phyloP scores from a whole-genome alignment of 2,888 invertebrate genomes.

The Oscheius sp. region DNA sequence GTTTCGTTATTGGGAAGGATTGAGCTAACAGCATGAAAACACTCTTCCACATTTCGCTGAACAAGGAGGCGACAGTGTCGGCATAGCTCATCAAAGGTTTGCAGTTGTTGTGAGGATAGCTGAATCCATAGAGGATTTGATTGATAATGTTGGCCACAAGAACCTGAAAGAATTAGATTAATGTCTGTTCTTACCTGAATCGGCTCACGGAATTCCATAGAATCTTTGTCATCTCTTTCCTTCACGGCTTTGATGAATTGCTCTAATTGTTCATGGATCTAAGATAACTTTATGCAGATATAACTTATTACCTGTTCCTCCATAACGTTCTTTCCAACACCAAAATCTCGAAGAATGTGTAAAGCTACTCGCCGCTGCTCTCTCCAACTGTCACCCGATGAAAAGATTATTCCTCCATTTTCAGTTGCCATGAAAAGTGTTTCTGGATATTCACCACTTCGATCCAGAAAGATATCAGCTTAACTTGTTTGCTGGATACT shows the following conservation, averaged over 20 bases:
- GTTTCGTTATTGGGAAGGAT: constrained; percentile 31
- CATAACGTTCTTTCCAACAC: constrained; percentile 50
- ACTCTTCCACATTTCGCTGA: constrained; percentile 7
- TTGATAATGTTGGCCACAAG: constrained; percentile 57
- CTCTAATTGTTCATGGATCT: neutral
- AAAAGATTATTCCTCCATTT: constrained; percentile 37
- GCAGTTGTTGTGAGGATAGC: constrained; percentile 35
- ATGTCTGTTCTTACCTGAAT: constrained; percentile 48
- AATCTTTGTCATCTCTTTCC: neutral
- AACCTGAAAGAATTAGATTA: too few relatives aligned
- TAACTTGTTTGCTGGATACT: neutral
- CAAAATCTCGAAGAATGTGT: constrained; percentile 52
- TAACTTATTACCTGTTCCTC: constrained; percentile 41
- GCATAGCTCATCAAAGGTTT: constrained; percentile 38
- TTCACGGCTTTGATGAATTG: neutral
- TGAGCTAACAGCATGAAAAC: neutral
- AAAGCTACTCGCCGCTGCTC: constrained; percentile 46
- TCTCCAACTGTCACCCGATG: constrained; percentile 48
- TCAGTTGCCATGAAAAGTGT: constrained; percentile 22
- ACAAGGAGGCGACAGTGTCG: neutral
- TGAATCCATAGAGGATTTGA: constrained; percentile 47
- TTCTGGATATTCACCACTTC: constrained; percentile 34
- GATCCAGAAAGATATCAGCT: constrained; percentile 32
- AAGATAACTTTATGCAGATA: neutral
- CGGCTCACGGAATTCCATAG: constrained; percentile 38